Evolutionary conservation across 2,888 invertebrate genomes (phyloP).

Genomic region (Hypomecis punctinalis): DNA sequence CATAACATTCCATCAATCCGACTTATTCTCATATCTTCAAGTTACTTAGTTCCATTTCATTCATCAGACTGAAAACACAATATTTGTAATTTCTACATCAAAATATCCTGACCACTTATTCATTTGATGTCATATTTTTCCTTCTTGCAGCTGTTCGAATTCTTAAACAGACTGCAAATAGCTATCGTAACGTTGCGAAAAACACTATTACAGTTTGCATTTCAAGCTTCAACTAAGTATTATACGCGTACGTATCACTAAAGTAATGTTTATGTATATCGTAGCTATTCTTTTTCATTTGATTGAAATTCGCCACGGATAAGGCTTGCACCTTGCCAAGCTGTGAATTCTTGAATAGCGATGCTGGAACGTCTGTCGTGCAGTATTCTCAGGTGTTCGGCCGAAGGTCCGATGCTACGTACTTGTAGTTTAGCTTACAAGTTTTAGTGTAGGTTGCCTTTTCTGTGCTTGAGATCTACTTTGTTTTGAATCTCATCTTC

Average conservation of each 20-base stretch:
- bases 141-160: constrained; percentile 3
- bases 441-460: background rate
- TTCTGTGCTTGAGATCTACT: background rate
- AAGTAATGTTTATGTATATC: background rate
- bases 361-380: constrained; percentile 17
- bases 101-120: too few relatives aligned
- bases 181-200: background rate
- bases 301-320: constrained; percentile 22
- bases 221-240: background rate
- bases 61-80: too few relatives aligned
- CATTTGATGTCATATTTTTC: background rate
- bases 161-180: background rate
- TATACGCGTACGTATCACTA: background rate
- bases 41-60: too few relatives aligned
- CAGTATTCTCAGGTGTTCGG: constrained; percentile 33
- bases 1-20: too few relatives aligned
- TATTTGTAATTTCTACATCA: too few relatives aligned
- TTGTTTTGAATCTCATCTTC: background rate
- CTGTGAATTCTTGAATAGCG: constrained; percentile 28
- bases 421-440: constrained; percentile 4
- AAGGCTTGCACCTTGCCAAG: constrained; percentile 36
- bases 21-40: too few relatives aligned
- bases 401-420: constrained; percentile 16
- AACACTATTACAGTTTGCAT: background rate
- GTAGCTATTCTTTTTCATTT: constrained; percentile 3